Base-by-base conservation (phyloP, 2,797 vertebrate species). In the Leptoclinus maculatus region DNA sequence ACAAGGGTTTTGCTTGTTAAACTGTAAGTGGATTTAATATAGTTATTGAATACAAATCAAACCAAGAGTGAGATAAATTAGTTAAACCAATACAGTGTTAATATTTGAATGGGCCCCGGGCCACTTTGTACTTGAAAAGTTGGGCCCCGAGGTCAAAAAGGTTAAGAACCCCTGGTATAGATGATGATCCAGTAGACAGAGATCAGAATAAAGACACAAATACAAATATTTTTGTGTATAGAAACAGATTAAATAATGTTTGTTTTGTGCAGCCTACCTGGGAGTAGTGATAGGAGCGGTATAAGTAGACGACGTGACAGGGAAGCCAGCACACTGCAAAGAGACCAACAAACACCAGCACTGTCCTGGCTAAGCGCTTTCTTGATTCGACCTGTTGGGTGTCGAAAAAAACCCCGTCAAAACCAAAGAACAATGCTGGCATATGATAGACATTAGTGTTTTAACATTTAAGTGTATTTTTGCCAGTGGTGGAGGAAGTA, bases 321-420 rank as follows among this genome's bases (percentile, higher is more conserved):
- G 98, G 98, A 17, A 99, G 96, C 98, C 98, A 99, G 87, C 97
- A 99, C 39, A 98, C 92, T 16, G 98, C 98, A 21, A 99, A 99
- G 78, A 99, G 96, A 64, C 94, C 96, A 68, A 99, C 98, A 16
- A 99, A 99, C 86, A 99, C 97, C 88, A 99, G 93, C 14, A 99
- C 98, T 0, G 96, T 99, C 90, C 96, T 98, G 79, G 98, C 97
- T 65, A 99, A 94, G 9, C 98, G 97, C 89, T 97, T 98, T 38
- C 98, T 96, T 21, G 97, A 98, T 90, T 98, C 96, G 1, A 98
- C 95, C 98, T 99, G 92, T 65, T 74, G 71, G 71, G 59, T 23
- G 41, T 9, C 66, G 34, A 63, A 72, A 76, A 76, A 53, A 65
- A 45, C 14, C 17, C 12, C 1, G 1, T 57, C 3, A n/a, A 68